Evolutionary conservation across 2,797 vertebrate species (phyloP), one percentile per base, ranked within the genome.

Genomic region (Lepus oiostolus): DNA sequence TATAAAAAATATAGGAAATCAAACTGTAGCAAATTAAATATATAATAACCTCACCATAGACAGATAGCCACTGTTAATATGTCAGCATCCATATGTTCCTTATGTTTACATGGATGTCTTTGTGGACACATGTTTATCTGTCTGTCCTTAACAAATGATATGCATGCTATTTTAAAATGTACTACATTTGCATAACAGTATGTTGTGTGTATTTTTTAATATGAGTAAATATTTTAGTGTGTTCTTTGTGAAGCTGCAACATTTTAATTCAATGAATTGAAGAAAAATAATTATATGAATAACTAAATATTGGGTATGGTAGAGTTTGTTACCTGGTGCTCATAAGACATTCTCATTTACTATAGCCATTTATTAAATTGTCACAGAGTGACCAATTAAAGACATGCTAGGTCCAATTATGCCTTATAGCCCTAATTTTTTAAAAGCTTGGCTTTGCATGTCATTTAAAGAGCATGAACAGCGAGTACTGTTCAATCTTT

Each of bases 301-400:
- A 81, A 32, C 32, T 67, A 94, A 81, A 63, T 70, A 93, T 35
- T 93, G 70, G 79, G 52, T 77, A 10, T 76, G 17, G 83, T 58
- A 60, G 13, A 74, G 35, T 86, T 89, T 67, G 72, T 88, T 89
- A 38, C 47, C 35, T 88, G 9, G 35, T 62, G 76, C 17, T 47
- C 54, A 21, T 26, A 54, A 67, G 79, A 65, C 26, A 72, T 54
- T 83, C 52, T 82, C 24, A 91, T 77, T 90, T 81, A 21, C 60
- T 50, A 54, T n/a, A 30, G 35, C 11, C 74, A 67, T 67, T 83
- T 86, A 30, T 76, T 83, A 93, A 58, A 50, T 86, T 76, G 80
- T 63, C 93, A 83, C 80, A 79, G 65, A 94, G 86, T 89, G 86
- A 92, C 24, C 63, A 91, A 80, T 88, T 94, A 86, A 94, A 92